Evolutionary conservation across 2,113 vertebrate genomes (phyloP), one percentile per base, ranked within the genome.

Genomic region (human (Homo sapiens)): DNA sequence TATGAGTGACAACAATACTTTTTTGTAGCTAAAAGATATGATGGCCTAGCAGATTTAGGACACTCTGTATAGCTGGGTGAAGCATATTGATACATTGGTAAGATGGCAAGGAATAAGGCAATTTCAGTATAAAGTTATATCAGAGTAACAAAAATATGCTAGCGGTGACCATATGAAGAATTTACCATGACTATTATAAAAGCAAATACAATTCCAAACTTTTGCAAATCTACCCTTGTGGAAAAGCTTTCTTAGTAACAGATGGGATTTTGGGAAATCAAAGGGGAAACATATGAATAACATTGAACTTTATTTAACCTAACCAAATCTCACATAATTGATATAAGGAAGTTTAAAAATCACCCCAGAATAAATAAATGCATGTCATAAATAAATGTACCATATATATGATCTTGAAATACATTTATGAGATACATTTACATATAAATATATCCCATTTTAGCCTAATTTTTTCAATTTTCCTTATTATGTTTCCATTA

Each of bases 401-500:
- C 27, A 61, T 61, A 61, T 61, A 64, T 64, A 30, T 30, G 27
- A 64, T 13, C 27, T 64, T 30, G 61, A 30, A 64, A 64, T 30
- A 64, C 61, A 64, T 64, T 30, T 64, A 30, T 64, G 27, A 64
- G 61, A 30, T 64, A 30, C 61, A 30, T 30, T 64, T 64, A 64
- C 27, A 14, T 30, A 30, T 55, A 55, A 55, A 55, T 64, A 3
- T 64, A 64, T 64, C 87, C 27, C 55, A 95, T 43, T 95, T 48
- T 89, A 91, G 64, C 30, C 14, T 70, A 66, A 95, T 87, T 96
- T 90, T 83, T 96, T 72, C 80, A 45, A 27, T 85, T 59, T 94
- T 64, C 84, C 40, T 90, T 97, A 30, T 14, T 97, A 75, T 11
- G 35, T 95, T 82, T 97, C 45, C 9, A 73, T 75, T 90, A 40